phyloP scores from a whole-genome alignment of 2,888 invertebrate species.

The Cerceris ruficornis region DNA sequence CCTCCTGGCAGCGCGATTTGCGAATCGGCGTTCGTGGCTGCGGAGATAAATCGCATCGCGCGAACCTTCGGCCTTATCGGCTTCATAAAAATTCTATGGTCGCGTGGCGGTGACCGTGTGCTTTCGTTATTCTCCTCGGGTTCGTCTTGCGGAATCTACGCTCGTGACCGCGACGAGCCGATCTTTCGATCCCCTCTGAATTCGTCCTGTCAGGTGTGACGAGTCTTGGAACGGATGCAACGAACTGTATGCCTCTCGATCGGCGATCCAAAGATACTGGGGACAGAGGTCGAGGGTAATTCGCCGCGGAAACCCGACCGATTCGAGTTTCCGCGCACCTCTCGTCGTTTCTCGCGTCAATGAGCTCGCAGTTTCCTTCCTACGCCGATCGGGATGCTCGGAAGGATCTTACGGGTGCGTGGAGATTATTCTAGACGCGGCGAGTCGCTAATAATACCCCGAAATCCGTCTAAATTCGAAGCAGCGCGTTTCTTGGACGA shows the following conservation, averaged over 20 bases:
- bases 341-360: background rate
- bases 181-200: slow-evolving; percentile 21
- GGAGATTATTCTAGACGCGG: slow-evolving; percentile 31
- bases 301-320: slow-evolving; percentile 2
- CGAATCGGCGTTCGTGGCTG: too few relatives aligned
- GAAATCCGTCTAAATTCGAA: slow-evolving; percentile 50
- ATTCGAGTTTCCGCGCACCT: background rate
- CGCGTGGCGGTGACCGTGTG: slow-evolving; percentile 29
- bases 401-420: slow-evolving; percentile 12
- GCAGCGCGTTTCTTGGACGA: slow-evolving; percentile 40
- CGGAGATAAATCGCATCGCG: too few relatives aligned
- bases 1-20: too few relatives aligned
- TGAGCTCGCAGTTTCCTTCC: slow-evolving; percentile 27
- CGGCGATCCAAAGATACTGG: background rate
- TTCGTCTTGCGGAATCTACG: slow-evolving; percentile 29
- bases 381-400: slow-evolving; percentile 7
- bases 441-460: slow-evolving; percentile 37
- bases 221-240: slow-evolving; percentile 29
- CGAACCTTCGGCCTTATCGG: slow-evolving; percentile 6
- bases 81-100: slow-evolving; percentile 34
- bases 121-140: slow-evolving; percentile 39
- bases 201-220: slow-evolving; percentile 33
- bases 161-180: slow-evolving; percentile 24
- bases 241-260: slow-evolving; percentile 11
- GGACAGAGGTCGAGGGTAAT: slow-evolving; percentile 11